Conservation (phyloP, 2,113 vertebrate species). For the Gymnorhina tibicen region DNA sequence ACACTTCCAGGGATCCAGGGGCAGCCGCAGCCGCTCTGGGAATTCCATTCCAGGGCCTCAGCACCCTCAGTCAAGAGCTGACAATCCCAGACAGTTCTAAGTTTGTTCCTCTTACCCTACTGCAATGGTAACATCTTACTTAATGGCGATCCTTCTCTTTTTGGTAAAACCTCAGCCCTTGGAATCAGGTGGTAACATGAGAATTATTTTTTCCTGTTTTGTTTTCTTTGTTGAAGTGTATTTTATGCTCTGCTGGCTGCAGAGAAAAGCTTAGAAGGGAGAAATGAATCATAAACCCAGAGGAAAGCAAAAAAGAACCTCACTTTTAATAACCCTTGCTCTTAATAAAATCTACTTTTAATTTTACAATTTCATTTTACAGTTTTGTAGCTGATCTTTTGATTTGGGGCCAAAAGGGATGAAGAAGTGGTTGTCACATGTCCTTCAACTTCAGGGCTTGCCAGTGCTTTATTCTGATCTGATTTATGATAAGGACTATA, state of each 20-base stretch:
- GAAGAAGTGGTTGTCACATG: neutral
- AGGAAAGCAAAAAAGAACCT: neutral
- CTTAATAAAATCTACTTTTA: neutral
- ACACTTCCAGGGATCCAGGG: neutral
- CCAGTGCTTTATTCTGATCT: neutral
- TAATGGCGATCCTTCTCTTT: neutral
- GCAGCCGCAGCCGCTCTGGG: neutral
- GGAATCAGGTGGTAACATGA: neutral
- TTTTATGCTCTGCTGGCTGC: slow-evolving; percentile 2
- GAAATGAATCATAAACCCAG: neutral
- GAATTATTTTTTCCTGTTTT: neutral
- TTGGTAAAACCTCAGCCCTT: neutral
- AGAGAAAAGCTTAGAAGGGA: neutral
- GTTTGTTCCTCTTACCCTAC: neutral
- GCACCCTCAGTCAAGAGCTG: neutral
- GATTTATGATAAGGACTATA: neutral
- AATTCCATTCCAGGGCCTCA: neutral
- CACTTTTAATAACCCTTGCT: neutral
- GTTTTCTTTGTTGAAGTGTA: neutral
- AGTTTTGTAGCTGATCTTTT: neutral
- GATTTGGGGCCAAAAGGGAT: neutral
- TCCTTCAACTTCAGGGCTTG: neutral
- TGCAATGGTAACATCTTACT: neutral
- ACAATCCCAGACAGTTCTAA: neutral
- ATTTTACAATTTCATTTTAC: neutral